These are phyloP conservation scores for Linnaemya tessellans DNA, from an alignment of 2,888 invertebrate species.

Conservation along the genomic window DNA sequence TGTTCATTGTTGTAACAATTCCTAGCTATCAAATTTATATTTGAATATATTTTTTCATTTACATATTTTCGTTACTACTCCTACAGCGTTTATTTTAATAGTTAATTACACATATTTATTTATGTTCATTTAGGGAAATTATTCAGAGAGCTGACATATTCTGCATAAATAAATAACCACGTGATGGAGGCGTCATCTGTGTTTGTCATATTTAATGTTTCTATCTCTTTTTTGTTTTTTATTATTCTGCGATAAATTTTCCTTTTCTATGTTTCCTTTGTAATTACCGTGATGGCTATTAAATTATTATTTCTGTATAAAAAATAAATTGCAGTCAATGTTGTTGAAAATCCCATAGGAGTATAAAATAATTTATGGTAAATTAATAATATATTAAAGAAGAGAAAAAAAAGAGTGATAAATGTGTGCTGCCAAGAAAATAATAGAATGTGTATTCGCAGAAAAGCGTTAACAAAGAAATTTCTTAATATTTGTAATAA, in stretches of 20 bases:
- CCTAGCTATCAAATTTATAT: neutral
- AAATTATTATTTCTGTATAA: conserved; percentile 4
- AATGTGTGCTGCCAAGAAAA: neutral
- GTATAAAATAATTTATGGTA: conserved; percentile 7
- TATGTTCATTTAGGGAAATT: conserved; percentile 1
- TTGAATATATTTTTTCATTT: neutral
- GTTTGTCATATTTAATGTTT: neutral
- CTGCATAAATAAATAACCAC: neutral
- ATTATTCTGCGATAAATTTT: neutral
- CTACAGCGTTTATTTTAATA: neutral
- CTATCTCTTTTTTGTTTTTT: neutral
- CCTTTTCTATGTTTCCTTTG: neutral
- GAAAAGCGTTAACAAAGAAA: neutral
- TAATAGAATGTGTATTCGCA: neutral
- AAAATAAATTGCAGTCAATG: neutral
- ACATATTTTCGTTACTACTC: neutral
- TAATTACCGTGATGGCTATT: neutral
- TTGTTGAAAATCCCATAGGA: neutral
- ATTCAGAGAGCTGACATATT: neutral
- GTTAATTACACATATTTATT: neutral
- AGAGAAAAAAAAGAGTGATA: neutral
- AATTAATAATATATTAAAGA: neutral
- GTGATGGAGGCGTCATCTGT: neutral
- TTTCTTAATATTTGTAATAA: neutral
- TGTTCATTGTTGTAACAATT: neutral